Evolutionary conservation across 2,113 vertebrate species (phyloP).

Genomic region (Setophaga coronata): DNA sequence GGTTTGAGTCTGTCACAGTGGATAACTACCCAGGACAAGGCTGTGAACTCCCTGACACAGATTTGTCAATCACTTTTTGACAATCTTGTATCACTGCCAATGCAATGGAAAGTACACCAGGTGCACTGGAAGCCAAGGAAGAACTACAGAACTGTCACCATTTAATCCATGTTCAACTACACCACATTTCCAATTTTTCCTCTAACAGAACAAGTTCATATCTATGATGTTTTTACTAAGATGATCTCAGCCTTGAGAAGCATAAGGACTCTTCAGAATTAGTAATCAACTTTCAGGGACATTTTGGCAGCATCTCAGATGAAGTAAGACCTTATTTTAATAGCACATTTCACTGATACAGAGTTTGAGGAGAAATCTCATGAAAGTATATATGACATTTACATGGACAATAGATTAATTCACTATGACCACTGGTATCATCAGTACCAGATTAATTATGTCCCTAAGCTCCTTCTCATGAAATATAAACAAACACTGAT

Average conservation of each 20-base stretch:
- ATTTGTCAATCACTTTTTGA: conserved; percentile 14
- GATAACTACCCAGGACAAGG: conserved; percentile 11
- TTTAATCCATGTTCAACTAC: background rate
- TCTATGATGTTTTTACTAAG: background rate
- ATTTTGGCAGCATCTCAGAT: conserved; percentile 2
- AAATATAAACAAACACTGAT: background rate
- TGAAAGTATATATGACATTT: background rate
- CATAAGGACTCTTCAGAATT: background rate
- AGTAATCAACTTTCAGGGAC: background rate
- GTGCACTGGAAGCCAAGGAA: background rate
- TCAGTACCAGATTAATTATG: conserved; percentile 50
- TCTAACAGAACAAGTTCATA: background rate
- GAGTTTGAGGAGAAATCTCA: conserved; percentile 8
- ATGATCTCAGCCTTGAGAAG: background rate
- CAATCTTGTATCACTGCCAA: background rate
- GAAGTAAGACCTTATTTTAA: conserved; percentile 28
- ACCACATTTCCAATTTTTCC: background rate
- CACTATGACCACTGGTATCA: conserved; percentile 9
- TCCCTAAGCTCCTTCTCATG: background rate
- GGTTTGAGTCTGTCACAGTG: background rate
- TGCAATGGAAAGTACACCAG: background rate
- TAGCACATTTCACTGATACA: background rate
- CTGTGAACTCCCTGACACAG: background rate
- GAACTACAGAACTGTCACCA: background rate
- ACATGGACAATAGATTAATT: conserved; percentile 10